Percentiles rank a stretch among this genome's conserved stretches.
These are phyloP conservation scores for Tetheella fluctuosa DNA, from an alignment of 2,888 invertebrate genomes.

Conservation along the genomic window DNA sequence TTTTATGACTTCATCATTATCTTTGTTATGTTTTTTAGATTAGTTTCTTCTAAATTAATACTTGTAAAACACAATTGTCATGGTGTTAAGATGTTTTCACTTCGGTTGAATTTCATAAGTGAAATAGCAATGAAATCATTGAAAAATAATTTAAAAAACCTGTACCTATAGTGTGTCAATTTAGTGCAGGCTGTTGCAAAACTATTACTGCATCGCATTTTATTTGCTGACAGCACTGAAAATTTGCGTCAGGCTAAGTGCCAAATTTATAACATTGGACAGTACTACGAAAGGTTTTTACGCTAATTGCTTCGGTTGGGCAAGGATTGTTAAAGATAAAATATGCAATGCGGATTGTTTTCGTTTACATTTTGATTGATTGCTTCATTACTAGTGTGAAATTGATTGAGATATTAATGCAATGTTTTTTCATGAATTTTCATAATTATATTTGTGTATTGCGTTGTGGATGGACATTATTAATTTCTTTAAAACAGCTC, in stretches of 20 bases:
- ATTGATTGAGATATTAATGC: conserved; percentile 44
- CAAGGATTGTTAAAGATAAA: conserved; percentile 83
- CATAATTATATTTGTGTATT: no score
- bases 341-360: conserved; percentile 80
- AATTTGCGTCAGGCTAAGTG: conserved; percentile 83
- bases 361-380: conserved; percentile 81
- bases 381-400: conserved; percentile 67
- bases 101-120: no score
- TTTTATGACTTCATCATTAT: no score
- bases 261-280: conserved; percentile 82
- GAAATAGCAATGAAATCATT: no score
- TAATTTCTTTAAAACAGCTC: no score
- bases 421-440: background rate
- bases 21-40: no score
- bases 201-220: conserved; percentile 77
- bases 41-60: no score
- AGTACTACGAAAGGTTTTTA: conserved; percentile 76
- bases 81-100: no score
- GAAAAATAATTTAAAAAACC: conserved; percentile 30
- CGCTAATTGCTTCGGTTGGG: conserved; percentile 79
- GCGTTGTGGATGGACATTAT: no score
- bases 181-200: conserved; percentile 69
- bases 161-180: conserved; percentile 62
- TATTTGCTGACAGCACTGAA: conserved; percentile 79
- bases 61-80: no score